These are phyloP conservation scores for Mellivora capensis DNA, from an alignment of 2,113 vertebrate species.

Conservation along the genomic window DNA sequence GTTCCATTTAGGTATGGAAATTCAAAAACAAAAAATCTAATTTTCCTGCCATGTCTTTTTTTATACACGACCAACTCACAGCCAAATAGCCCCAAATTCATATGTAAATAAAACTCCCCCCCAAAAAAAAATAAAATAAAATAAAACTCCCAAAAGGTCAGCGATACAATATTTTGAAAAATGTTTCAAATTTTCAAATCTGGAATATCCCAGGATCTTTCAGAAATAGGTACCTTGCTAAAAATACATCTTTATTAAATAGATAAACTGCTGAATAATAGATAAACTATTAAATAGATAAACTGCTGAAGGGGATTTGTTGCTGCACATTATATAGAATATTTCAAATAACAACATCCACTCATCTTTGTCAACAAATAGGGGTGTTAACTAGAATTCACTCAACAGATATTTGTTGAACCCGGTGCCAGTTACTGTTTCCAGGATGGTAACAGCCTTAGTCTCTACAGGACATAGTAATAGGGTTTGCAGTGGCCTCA, in stretches of 20 bases:
- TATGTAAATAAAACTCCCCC: not conserved
- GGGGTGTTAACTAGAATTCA: not conserved
- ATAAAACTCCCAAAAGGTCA: not conserved
- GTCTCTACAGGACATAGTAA: not conserved
- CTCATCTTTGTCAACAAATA: not conserved
- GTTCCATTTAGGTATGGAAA: not conserved
- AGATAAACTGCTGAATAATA: not conserved
- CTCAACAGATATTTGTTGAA: not conserved
- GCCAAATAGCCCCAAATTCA: not conserved
- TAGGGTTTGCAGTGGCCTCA: not conserved
- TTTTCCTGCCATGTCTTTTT: conserved; percentile 29
- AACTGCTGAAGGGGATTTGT: not conserved
- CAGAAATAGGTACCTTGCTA: not conserved
- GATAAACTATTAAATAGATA: conserved; percentile 12
- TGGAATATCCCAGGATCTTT: conserved; percentile 9
- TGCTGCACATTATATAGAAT: not conserved
- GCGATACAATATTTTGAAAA: conserved; percentile 15
- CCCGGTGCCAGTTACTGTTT: not conserved
- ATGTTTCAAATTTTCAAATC: not conserved
- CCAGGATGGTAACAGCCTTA: not conserved
- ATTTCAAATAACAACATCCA: conserved; percentile 18
- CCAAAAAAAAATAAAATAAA: too few species aligned
- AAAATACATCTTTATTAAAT: not conserved
- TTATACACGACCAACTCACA: not conserved
- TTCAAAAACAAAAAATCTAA: not conserved